Evolutionary conservation across 2,113 vertebrate genomes (phyloP).

Genomic region (Leucosticte australis): DNA sequence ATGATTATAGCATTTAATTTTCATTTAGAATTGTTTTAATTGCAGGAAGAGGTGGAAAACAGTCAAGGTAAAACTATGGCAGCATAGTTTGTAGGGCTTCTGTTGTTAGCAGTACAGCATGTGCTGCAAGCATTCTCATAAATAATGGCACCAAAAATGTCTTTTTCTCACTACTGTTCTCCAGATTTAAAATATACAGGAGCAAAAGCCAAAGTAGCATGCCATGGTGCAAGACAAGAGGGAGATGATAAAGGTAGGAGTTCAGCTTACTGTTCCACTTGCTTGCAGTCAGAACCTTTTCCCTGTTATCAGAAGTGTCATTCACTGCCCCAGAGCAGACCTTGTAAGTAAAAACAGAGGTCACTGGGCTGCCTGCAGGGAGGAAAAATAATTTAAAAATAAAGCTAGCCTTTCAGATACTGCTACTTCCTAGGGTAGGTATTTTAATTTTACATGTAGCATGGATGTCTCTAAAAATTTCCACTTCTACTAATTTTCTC

Average conservation of each 20-base stretch:
- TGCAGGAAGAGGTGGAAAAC: neutral
- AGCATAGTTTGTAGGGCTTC: neutral
- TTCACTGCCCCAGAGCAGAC: neutral
- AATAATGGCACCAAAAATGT: neutral
- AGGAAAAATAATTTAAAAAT: neutral
- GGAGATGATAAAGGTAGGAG: slow-evolving; percentile 3
- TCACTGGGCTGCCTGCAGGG: neutral
- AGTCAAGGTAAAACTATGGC: neutral
- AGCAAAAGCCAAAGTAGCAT: slow-evolving; percentile 6
- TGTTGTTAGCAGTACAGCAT: neutral
- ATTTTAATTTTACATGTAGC: neutral
- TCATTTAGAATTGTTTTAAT: neutral
- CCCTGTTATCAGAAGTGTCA: neutral
- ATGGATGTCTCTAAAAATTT: neutral
- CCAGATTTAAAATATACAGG: neutral
- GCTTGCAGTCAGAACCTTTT: neutral
- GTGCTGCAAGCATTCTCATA: neutral
- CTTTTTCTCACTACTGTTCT: neutral
- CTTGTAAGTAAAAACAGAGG: neutral
- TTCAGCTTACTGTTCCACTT: neutral
- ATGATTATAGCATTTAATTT: neutral
- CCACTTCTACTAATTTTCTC: neutral
- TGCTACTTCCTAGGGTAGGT: neutral
- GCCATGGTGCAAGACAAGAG: neutral
- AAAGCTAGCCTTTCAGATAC: neutral